Evolutionary conservation across 2,797 vertebrate species (phyloP).

Genomic region (Adrianichthys oophorus): DNA sequence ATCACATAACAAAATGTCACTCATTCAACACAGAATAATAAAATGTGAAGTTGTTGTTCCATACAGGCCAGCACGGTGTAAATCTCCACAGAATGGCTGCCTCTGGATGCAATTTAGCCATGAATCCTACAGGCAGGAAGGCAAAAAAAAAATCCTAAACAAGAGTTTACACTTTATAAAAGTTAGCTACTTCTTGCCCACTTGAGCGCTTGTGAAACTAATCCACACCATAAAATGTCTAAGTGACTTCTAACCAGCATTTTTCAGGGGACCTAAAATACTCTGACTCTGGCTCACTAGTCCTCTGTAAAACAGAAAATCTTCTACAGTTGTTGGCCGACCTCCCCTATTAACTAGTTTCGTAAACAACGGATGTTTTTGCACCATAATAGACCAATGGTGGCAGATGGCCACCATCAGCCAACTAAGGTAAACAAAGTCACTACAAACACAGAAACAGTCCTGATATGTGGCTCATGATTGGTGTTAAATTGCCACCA

Average conservation of each 20-base stretch:
- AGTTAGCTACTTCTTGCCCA: slow-evolving; percentile 47
- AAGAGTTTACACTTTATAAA: slow-evolving; percentile 65
- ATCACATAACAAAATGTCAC: slow-evolving; percentile 64
- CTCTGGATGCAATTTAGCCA: slow-evolving; percentile 28
- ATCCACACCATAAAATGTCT: slow-evolving; percentile 65
- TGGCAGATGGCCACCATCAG: slow-evolving; percentile 30
- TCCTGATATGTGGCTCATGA: slow-evolving; percentile 26
- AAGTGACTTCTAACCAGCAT: slow-evolving; percentile 45
- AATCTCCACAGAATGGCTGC: slow-evolving; percentile 33
- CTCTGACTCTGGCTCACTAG: slow-evolving; percentile 75
- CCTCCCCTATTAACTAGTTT: slow-evolving; percentile 37
- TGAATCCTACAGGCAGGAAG: slow-evolving; percentile 26
- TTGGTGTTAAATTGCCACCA: slow-evolving; percentile 39
- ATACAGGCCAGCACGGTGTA: slow-evolving; percentile 27
- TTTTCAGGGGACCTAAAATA: slow-evolving; percentile 66
- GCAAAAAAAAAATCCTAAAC: slow-evolving; percentile 43
- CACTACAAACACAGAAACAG: slow-evolving; percentile 24
- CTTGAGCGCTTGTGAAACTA: slow-evolving; percentile 48
- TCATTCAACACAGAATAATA: slow-evolving; percentile 49
- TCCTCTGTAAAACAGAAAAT: slow-evolving; percentile 69
- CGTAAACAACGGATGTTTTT: slow-evolving; percentile 24
- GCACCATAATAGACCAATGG: slow-evolving; percentile 22
- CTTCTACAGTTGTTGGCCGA: slow-evolving; percentile 32
- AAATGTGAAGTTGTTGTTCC: slow-evolving; percentile 35
- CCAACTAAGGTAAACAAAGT: slow-evolving; percentile 35